Conservation (phyloP, 2,888 invertebrate genomes). For the Leucoptera coffeella region DNA sequence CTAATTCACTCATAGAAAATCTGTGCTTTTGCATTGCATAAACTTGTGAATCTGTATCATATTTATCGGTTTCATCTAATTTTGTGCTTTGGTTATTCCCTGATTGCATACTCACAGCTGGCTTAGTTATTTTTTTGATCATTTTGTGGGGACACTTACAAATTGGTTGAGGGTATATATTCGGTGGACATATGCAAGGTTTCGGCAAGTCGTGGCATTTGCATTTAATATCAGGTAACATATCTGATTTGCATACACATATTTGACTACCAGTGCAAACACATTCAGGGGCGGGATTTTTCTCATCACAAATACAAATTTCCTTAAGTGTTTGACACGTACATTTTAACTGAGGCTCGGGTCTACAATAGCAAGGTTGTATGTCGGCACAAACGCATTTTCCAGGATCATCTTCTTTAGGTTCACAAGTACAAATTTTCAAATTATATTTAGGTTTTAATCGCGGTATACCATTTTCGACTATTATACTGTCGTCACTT, state of each 20-base stretch:
- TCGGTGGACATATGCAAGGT: constrained; percentile 25
- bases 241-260: constrained; percentile 24
- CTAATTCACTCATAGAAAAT: too few species aligned
- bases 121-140: constrained; percentile 14
- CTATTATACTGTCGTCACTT: constrained; percentile 23
- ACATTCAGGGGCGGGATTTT: constrained; percentile 16
- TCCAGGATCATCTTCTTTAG: constrained; percentile 11
- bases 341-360: constrained; percentile 18
- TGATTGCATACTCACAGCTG: constrained; percentile 1
- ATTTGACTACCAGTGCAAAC: constrained; percentile 18
- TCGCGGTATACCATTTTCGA: constrained; percentile 28
- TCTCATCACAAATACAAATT: constrained; percentile 25
- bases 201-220: constrained; percentile 22
- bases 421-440: constrained; percentile 19
- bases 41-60: too few species aligned
- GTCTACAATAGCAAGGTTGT: constrained; percentile 29
- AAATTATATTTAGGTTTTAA: constrained; percentile 16
- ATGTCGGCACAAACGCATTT: constrained; percentile 22
- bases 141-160: constrained; percentile 30
- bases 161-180: constrained; percentile 20
- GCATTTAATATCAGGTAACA: constrained; percentile 15
- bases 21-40: too few species aligned
- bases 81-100: too few species aligned
- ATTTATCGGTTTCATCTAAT: too few species aligned
- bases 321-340: constrained; percentile 17